These are phyloP conservation scores for Drosophila paulistorum DNA, from an alignment of 1,140 invertebrate genomes.

Conservation along the genomic window DNA sequence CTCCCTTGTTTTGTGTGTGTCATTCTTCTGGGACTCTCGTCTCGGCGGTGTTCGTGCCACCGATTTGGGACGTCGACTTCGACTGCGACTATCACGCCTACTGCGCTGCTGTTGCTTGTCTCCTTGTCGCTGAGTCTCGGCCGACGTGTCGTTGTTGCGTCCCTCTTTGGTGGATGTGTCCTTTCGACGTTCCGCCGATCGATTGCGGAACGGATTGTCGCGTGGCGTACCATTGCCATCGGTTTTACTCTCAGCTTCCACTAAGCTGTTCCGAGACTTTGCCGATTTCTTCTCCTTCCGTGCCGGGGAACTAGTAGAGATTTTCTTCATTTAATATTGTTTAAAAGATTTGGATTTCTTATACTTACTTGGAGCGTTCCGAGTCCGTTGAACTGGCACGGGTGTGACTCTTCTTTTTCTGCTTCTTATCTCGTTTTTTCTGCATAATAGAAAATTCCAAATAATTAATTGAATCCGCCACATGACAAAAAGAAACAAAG, in stretches of 20 bases:
- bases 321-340: neutral
- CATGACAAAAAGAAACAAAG: constrained; percentile 3
- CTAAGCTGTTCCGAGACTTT: constrained; percentile 31
- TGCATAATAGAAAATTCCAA: constrained; percentile 64
- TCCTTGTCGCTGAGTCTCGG: constrained; percentile 24
- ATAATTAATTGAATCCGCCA: constrained; percentile 34
- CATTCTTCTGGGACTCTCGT: constrained; percentile 25
- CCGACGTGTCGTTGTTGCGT: constrained; percentile 38
- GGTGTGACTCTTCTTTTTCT: constrained; percentile 70
- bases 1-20: constrained; percentile 20
- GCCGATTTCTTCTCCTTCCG: constrained; percentile 52
- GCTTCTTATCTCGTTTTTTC: constrained; percentile 80
- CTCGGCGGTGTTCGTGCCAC: constrained; percentile 46
- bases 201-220: constrained; percentile 63
- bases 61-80: constrained; percentile 30
- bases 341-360: neutral
- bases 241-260: constrained; percentile 15
- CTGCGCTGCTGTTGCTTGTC: constrained; percentile 9
- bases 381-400: constrained; percentile 70
- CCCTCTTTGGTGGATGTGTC: constrained; percentile 31
- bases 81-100: constrained; percentile 18
- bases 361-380: constrained; percentile 67
- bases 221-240: constrained; percentile 30
- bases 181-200: constrained; percentile 64
- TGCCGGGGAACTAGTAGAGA: constrained; percentile 38